phyloP scores from a whole-genome alignment of 1,140 invertebrate genomes.

The Choristoneura fumiferana region DNA sequence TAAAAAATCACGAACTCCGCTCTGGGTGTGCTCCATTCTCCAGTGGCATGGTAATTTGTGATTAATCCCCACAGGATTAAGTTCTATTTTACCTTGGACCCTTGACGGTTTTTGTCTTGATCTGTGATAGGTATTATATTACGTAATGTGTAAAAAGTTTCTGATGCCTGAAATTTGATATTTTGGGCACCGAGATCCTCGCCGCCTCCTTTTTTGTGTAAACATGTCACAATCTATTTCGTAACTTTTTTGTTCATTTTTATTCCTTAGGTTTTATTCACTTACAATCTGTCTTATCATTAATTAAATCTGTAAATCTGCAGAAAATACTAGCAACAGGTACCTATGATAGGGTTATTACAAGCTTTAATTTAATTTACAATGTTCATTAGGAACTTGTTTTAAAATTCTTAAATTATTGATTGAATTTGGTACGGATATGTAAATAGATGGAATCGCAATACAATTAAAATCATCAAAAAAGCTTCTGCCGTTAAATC shows the following conservation, averaged over 20 bases:
- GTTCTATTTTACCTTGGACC: constrained; percentile 39
- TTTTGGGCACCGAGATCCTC: neutral
- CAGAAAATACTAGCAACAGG: too few species aligned
- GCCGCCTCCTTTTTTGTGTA: constrained; percentile 7
- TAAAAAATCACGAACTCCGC: constrained; percentile 26
- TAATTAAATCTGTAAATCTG: too few species aligned
- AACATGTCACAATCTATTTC: neutral
- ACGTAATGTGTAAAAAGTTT: constrained; percentile 52
- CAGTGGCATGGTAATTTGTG: constrained; percentile 72
- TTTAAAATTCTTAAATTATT: too few species aligned
- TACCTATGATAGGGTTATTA: too few species aligned
- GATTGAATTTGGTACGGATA: too few species aligned
- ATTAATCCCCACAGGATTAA: constrained; percentile 46
- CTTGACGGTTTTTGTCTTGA: constrained; percentile 55
- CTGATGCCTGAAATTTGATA: constrained; percentile 1
- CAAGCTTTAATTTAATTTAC: too few species aligned
- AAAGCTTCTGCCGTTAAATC: too few species aligned
- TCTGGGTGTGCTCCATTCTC: constrained; percentile 37
- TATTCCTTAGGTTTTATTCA: too few species aligned
- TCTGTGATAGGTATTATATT: constrained; percentile 65
- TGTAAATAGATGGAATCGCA: too few species aligned
- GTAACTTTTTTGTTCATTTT: neutral
- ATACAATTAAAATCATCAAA: too few species aligned
- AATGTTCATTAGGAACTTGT: too few species aligned
- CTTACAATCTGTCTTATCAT: too few species aligned